Percentiles rank a stretch among this genome's conserved stretches.
These are phyloP conservation scores for Clytia hemisphaerica DNA, from an alignment of 30 jellyfish, hydroid and myxozoan species.

Conservation along the genomic window DNA sequence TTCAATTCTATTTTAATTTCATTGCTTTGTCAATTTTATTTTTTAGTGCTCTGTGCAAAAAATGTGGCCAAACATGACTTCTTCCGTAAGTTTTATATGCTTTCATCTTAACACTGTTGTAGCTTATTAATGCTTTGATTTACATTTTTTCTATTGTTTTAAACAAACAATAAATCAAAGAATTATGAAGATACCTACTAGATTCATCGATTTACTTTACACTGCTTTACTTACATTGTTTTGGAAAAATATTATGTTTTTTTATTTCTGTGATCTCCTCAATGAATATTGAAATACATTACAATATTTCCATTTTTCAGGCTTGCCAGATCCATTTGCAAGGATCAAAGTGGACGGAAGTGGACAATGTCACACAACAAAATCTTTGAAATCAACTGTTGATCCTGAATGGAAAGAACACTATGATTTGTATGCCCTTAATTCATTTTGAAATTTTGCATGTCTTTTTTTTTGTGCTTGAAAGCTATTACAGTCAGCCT, in stretches of 20 bases:
- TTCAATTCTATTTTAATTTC: not conserved
- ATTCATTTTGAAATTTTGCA: conserved; percentile 20
- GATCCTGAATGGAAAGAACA: conserved; percentile 98
- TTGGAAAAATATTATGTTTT: too few species aligned
- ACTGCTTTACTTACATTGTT: too few species aligned
- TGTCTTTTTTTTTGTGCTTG: conserved; percentile 21
- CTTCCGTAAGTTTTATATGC: conserved; percentile 57
- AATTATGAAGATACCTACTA: not conserved
- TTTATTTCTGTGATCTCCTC: too few species aligned
- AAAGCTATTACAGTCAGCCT: too few species aligned
- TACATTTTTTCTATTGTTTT: not conserved
- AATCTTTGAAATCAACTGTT: conserved; percentile 71
- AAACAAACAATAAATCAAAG: not conserved
- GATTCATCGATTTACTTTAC: not conserved
- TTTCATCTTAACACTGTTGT: not conserved
- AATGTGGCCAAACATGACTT: conserved; percentile 77
- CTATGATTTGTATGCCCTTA: conserved; percentile 73
- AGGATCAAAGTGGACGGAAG: conserved; percentile 91
- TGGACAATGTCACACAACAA: conserved; percentile 92
- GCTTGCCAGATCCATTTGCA: conserved; percentile 97
- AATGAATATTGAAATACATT: too few species aligned
- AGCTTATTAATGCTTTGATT: not conserved
- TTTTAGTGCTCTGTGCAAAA: conserved; percentile 80
- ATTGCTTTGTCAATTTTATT: not conserved
- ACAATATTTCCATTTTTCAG: conserved; percentile 8